Conservation (phyloP, 2,888 invertebrate genomes). For the Drosophila multiciliata region DNA sequence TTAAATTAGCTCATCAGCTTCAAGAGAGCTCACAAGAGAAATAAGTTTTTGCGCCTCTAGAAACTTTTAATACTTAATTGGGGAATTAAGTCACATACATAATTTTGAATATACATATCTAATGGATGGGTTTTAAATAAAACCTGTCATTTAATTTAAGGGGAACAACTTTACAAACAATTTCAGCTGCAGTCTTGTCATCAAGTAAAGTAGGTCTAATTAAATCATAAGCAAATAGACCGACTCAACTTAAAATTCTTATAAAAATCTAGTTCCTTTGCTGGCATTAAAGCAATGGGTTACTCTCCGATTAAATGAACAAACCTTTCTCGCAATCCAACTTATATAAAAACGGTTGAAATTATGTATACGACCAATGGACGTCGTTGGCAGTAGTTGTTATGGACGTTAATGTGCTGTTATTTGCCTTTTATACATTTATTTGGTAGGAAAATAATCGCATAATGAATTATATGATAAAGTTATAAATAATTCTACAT, state of each 20-base stretch:
- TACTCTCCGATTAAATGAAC: not conserved
- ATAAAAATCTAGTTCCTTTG: not conserved
- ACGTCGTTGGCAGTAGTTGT: not conserved
- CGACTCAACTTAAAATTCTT: not conserved
- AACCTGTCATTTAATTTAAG: not conserved
- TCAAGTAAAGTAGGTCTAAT: not conserved
- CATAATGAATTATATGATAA: not conserved
- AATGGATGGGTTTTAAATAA: not conserved
- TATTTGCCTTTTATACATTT: slow-evolving; percentile 16
- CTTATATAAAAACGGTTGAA: not conserved
- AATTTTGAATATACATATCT: not conserved
- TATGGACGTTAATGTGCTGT: slow-evolving; percentile 18
- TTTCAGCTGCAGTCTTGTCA: not conserved
- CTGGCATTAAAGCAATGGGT: not conserved
- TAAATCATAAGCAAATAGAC: not conserved
- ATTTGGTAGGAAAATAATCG: slow-evolving; percentile 17
- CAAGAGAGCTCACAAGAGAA: too few species aligned
- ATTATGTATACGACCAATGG: slow-evolving; percentile 37
- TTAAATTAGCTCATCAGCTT: slow-evolving; percentile 7
- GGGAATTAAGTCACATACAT: not conserved
- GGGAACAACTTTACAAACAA: not conserved
- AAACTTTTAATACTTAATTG: slow-evolving; percentile 11
- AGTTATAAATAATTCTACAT: slow-evolving; percentile 16
- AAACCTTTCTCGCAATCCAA: not conserved
- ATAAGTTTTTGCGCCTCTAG: not conserved